phyloP scores from a whole-genome alignment of 2,888 invertebrate species.

The Deroplatys truncata region DNA sequence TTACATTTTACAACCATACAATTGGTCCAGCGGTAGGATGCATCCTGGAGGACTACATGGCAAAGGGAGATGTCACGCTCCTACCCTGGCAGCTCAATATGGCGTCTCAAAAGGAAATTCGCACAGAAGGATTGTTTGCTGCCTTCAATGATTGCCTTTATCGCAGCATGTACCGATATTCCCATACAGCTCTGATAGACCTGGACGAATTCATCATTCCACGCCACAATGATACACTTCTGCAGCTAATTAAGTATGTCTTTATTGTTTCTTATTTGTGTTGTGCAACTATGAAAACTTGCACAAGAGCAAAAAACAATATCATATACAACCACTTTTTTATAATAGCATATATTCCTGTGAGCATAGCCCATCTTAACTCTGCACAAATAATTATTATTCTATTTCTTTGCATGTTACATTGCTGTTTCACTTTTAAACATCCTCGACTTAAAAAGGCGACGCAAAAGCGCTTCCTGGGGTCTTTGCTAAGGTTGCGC shows the following conservation, averaged over 20 bases:
- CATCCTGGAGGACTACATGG: constrained; percentile 63
- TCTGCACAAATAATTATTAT: too few relatives aligned
- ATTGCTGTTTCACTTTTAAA: too few relatives aligned
- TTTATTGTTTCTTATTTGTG: background rate
- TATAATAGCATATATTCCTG: too few relatives aligned
- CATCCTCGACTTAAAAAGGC: too few relatives aligned
- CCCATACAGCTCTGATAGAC: constrained; percentile 80
- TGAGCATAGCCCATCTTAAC: too few relatives aligned
- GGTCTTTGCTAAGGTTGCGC: too few relatives aligned
- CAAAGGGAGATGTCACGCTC: constrained; percentile 61
- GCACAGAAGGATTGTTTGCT: constrained; percentile 88
- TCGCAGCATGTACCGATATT: constrained; percentile 79
- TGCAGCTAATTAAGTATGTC: constrained; percentile 63
- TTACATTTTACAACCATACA: constrained; percentile 89
- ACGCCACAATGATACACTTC: constrained; percentile 69
- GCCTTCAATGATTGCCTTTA: constrained; percentile 92
- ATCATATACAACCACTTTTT: too few relatives aligned
- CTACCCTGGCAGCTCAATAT: constrained; percentile 83
- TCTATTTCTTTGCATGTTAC: too few relatives aligned
- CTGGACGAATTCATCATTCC: constrained; percentile 87
- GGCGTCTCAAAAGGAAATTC: constrained; percentile 83
- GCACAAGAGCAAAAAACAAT: too few relatives aligned
- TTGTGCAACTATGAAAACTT: too few relatives aligned
- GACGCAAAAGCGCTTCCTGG: too few relatives aligned
- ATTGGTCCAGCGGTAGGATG: constrained; percentile 75